phyloP scores from a whole-genome alignment of 2,888 invertebrate genomes.

The Scaptomyza caliginosa region DNA sequence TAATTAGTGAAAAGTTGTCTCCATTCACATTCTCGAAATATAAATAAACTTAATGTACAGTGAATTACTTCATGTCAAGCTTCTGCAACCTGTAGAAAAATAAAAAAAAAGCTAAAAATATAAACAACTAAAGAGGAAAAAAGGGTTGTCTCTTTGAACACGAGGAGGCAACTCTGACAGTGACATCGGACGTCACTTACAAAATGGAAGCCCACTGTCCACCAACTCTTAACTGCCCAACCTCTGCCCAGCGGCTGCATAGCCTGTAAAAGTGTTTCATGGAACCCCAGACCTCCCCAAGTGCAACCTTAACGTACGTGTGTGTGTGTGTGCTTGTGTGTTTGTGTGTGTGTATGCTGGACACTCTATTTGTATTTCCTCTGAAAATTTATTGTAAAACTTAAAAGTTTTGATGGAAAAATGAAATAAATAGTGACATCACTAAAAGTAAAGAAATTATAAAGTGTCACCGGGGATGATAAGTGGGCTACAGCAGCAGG shows the following conservation, averaged over 20 bases:
- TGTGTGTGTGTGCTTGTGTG: slow-evolving; percentile 31
- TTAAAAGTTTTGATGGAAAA: slow-evolving; percentile 83
- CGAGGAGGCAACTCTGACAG: slow-evolving; percentile 60
- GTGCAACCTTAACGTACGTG: slow-evolving; percentile 46
- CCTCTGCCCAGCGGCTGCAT: slow-evolving; percentile 33
- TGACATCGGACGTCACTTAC: slow-evolving; percentile 77
- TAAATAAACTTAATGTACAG: slow-evolving; percentile 19
- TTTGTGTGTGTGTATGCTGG: slow-evolving; percentile 58
- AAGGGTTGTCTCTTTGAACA: slow-evolving; percentile 28
- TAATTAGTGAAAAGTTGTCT: slow-evolving; percentile 13
- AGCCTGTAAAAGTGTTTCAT: slow-evolving; percentile 47
- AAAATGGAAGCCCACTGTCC: slow-evolving; percentile 59
- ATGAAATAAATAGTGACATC: slow-evolving; percentile 84
- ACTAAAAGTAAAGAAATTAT: slow-evolving; percentile 84
- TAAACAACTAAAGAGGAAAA: slow-evolving; percentile 15
- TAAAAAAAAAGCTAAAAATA: neutral
- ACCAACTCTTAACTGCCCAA: slow-evolving; percentile 6
- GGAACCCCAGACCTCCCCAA: slow-evolving; percentile 17
- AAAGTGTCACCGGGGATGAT: slow-evolving; percentile 84
- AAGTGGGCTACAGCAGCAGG: slow-evolving; percentile 81
- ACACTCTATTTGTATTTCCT: slow-evolving; percentile 81
- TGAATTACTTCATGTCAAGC: slow-evolving; percentile 37
- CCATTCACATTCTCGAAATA: neutral
- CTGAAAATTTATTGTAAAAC: slow-evolving; percentile 82
- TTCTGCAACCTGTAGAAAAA: slow-evolving; percentile 22